phyloP scores from a whole-genome alignment of 1,140 invertebrate species.

The Calosoma granatense region DNA sequence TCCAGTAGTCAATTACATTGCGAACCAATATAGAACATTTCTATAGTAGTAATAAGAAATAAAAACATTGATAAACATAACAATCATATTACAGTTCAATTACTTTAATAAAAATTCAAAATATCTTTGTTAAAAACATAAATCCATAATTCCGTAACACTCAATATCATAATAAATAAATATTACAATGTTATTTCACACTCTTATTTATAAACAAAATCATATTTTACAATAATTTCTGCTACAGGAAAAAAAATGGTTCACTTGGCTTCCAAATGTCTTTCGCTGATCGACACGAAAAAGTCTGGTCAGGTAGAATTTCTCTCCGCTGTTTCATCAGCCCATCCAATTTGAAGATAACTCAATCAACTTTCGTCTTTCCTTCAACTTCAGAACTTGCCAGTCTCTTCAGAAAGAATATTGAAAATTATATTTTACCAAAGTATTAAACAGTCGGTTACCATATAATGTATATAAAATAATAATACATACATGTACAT shows the following conservation, averaged over 20 bases:
- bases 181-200: too few species aligned
- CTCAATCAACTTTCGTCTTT: not conserved
- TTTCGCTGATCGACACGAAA: not conserved
- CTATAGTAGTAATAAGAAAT: not conserved
- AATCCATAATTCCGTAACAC: too few species aligned
- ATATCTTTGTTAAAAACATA: too few species aligned
- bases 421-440: not conserved
- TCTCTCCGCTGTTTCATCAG: not conserved
- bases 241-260: not conserved
- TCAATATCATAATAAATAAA: not conserved
- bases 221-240: too few species aligned
- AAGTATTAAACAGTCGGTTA: not conserved
- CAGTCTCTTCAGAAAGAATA: not conserved
- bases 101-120: not conserved
- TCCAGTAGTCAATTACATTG: not conserved
- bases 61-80: not conserved
- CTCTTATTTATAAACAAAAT: not conserved
- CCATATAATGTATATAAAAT: not conserved
- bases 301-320: not conserved
- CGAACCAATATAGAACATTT: not conserved
- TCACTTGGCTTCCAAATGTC: not conserved
- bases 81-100: not conserved
- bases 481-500: not conserved
- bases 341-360: not conserved
- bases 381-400: not conserved